Percentiles rank a stretch among this genome's conserved stretches.
Conservation (phyloP, 1,140 invertebrate genomes). For the Tetragonula clypearis region DNA sequence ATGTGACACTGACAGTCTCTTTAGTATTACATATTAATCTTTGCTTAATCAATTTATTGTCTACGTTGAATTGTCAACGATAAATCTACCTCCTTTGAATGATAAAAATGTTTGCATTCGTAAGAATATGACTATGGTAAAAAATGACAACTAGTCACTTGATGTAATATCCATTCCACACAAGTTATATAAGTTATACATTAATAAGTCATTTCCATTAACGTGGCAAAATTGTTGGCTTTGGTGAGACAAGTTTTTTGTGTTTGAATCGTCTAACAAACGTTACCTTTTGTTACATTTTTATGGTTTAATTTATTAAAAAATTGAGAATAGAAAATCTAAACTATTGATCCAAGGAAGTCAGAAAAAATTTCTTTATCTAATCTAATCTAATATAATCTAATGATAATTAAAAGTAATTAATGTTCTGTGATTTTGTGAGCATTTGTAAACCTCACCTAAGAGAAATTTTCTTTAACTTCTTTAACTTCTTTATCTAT, state of each 20-base stretch:
- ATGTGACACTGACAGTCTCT: not conserved
- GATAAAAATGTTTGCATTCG: slow-evolving; percentile 18
- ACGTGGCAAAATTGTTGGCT: slow-evolving; percentile 45
- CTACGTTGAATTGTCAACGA: not conserved
- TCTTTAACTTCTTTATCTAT: not conserved
- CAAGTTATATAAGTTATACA: slow-evolving; percentile 63
- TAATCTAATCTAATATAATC: slow-evolving; percentile 13
- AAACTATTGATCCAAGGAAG: not conserved
- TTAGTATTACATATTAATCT: not conserved
- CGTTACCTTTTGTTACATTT: not conserved
- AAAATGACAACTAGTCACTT: slow-evolving; percentile 64
- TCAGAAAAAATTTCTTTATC: not conserved
- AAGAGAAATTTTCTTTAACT: not conserved
- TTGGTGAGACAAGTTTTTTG: slow-evolving; percentile 50
- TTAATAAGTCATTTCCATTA: slow-evolving; percentile 55
- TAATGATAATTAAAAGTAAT: slow-evolving; percentile 2
- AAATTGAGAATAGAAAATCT: slow-evolving; percentile 15
- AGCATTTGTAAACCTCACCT: not conserved
- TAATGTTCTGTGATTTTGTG: not conserved
- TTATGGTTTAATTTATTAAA: not conserved
- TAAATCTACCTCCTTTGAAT: slow-evolving; percentile 45
- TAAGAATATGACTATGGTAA: slow-evolving; percentile 55
- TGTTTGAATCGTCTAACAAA: slow-evolving; percentile 24
- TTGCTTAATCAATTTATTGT: not conserved
- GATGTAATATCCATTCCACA: slow-evolving; percentile 63